These are phyloP conservation scores for Rhyacophila evoluta DNA, from an alignment of 2,888 invertebrate species.

Conservation along the genomic window DNA sequence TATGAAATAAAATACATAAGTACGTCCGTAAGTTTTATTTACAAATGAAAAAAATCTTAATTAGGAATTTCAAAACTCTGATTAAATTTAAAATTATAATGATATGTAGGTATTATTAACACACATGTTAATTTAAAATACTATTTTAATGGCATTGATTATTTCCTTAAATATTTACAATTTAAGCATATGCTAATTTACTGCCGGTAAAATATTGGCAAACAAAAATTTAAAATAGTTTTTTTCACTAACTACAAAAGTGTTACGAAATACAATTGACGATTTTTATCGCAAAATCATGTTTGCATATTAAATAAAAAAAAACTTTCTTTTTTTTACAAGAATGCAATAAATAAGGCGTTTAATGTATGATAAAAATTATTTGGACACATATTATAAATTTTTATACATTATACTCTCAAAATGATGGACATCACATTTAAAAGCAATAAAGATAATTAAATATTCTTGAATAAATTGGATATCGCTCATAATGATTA, in stretches of 20 bases:
- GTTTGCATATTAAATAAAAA: not conserved
- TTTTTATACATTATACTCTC: not conserved
- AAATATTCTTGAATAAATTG: not conserved
- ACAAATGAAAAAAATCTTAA: no score
- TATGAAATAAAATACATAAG: no score
- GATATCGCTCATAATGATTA: no score
- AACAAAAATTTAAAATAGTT: not conserved
- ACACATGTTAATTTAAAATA: no score
- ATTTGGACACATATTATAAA: not conserved
- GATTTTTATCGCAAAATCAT: not conserved
- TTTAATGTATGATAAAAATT: not conserved
- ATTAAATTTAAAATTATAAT: no score
- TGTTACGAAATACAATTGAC: not conserved
- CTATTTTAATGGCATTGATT: no score
- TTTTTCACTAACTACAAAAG: not conserved
- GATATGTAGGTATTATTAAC: no score
- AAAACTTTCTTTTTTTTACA: slow-evolving; percentile 9
- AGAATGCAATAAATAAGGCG: not conserved
- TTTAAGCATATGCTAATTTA: no score
- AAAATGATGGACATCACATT: not conserved
- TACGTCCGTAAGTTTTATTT: no score
- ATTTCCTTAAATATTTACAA: no score
- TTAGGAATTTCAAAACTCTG: no score
- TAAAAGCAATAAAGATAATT: not conserved
- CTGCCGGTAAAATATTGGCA: not conserved